Evolutionary conservation across 2,113 vertebrate genomes (phyloP).

Genomic region (Alligator sinensis): DNA sequence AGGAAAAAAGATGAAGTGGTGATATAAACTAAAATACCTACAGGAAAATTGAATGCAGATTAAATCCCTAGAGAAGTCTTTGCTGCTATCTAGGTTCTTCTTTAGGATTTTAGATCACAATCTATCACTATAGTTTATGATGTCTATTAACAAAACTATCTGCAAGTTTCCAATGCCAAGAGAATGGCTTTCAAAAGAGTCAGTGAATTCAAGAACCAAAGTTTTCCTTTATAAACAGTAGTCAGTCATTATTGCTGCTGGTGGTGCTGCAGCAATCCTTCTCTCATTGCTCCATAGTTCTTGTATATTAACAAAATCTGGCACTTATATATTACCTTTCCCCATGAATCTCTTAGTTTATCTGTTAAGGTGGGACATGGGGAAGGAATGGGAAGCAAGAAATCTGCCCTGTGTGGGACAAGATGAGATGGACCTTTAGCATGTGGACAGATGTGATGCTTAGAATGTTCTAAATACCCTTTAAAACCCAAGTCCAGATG

Average conservation of each 20-base stretch:
- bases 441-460: no score
- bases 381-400: no score
- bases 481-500: no score
- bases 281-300: neutral
- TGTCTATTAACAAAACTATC: neutral
- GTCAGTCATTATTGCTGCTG: neutral
- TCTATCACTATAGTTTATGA: neutral
- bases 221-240: neutral
- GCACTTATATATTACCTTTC: neutral
- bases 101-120: neutral
- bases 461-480: no score
- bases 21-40: neutral
- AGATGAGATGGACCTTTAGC: no score
- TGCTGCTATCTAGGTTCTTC: neutral
- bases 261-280: no score
- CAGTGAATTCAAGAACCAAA: neutral
- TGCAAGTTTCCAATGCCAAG: neutral
- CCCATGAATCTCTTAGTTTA: neutral
- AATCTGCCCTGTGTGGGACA: no score
- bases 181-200: neutral
- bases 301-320: neutral
- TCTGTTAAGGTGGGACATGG: neutral
- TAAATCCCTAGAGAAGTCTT: neutral
- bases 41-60: neutral
- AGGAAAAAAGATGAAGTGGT: neutral